These are phyloP conservation scores for Sycophila texana DNA, from an alignment of 2,888 invertebrate genomes.

Conservation along the genomic window DNA sequence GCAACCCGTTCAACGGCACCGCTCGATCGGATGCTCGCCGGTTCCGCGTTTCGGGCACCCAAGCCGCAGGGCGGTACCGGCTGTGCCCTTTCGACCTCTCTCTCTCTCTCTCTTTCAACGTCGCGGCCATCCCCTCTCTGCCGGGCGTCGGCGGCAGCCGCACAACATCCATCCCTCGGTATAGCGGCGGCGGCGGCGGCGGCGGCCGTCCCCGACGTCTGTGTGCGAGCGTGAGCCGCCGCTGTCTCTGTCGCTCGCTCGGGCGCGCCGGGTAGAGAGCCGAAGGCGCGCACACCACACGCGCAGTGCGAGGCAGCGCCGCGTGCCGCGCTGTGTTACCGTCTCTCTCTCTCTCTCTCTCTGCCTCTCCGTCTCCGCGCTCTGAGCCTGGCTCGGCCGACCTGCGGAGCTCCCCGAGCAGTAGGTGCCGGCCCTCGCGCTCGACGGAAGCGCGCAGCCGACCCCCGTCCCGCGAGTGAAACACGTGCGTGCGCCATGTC, in stretches of 20 bases:
- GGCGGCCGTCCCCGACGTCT: neutral
- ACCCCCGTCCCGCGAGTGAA: neutral
- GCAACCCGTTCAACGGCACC: too few species aligned
- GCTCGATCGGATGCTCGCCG: neutral
- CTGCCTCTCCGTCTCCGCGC: too few species aligned
- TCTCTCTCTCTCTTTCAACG: conserved; percentile 13
- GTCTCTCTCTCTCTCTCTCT: too few species aligned
- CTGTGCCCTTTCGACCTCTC: conserved; percentile 68
- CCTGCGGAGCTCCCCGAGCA: conserved; percentile 5
- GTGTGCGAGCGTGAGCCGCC: neutral
- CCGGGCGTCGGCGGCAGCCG: conserved; percentile 2
- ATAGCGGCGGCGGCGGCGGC: neutral
- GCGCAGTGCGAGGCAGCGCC: conserved; percentile 47
- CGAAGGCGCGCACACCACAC: conserved; percentile 43
- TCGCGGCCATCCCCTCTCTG: conserved; percentile 31
- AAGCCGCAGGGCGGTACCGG: conserved; percentile 68
- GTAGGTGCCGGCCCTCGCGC: conserved; percentile 9
- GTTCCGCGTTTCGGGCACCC: neutral
- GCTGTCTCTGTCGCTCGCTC: conserved; percentile 39
- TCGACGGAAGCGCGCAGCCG: neutral
- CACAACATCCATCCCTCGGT: conserved; percentile 34
- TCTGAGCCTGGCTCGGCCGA: neutral
- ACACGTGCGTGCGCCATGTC: conserved; percentile 21
- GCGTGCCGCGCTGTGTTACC: conserved; percentile 47
- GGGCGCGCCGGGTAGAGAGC: conserved; percentile 60